Percentiles rank a stretch among this genome's conserved stretches.
Evolutionary conservation across 2,888 invertebrate genomes (phyloP).

Genomic region (Pheosia tremula): DNA sequence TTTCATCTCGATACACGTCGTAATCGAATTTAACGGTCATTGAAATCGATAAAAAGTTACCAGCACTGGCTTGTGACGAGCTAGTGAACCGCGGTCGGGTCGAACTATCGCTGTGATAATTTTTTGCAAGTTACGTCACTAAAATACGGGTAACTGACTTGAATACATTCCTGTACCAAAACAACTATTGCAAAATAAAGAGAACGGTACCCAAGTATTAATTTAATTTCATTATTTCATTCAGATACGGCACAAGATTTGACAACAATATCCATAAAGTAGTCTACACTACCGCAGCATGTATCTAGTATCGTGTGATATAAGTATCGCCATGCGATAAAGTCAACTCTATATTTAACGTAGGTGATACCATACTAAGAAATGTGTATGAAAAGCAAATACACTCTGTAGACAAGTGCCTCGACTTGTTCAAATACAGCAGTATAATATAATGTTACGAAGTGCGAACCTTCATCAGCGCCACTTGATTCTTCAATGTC

Average conservation of each 20-base stretch:
- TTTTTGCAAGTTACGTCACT: slow-evolving; percentile 28
- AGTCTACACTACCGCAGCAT: not conserved
- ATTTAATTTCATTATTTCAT: not conserved
- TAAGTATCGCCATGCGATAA: slow-evolving; percentile 15
- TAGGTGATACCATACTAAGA: slow-evolving; percentile 19
- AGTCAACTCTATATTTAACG: slow-evolving; percentile 16
- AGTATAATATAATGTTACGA: slow-evolving; percentile 29
- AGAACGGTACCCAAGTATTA: not conserved
- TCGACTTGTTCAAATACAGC: slow-evolving; percentile 20
- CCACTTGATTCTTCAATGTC: slow-evolving; percentile 45
- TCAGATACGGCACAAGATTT: not conserved
- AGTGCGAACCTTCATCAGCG: slow-evolving; percentile 40
- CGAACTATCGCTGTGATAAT: slow-evolving; percentile 41
- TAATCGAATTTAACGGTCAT: slow-evolving; percentile 80
- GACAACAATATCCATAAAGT: slow-evolving; percentile 4
- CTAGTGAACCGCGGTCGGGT: slow-evolving; percentile 59
- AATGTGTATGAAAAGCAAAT: slow-evolving; percentile 10
- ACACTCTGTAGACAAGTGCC: slow-evolving; percentile 8
- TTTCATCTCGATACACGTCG: slow-evolving; percentile 67
- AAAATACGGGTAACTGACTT: slow-evolving; percentile 20
- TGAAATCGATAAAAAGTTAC: slow-evolving; percentile 61
- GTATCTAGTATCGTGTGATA: not conserved
- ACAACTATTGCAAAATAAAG: not conserved
- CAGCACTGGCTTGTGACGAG: slow-evolving; percentile 54
- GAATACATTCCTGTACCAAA: slow-evolving; percentile 3